These are phyloP conservation scores for Limnephilus auricula DNA, from an alignment of 2,888 invertebrate genomes.

Conservation along the genomic window DNA sequence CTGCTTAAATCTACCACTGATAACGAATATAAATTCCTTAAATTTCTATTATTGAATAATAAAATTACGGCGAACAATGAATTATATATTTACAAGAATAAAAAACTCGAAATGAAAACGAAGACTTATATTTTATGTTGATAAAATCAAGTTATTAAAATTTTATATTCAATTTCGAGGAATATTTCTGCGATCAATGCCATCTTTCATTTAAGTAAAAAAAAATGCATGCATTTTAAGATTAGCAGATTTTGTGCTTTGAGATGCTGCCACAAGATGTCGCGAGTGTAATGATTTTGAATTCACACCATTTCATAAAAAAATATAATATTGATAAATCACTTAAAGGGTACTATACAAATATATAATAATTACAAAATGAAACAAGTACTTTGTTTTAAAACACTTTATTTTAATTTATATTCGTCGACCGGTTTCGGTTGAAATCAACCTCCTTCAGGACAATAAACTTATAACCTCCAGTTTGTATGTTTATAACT, in stretches of 20 bases:
- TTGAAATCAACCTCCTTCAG: too few species aligned
- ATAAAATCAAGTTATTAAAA: not conserved
- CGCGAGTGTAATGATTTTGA: constrained; percentile 7
- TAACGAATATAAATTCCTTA: not conserved
- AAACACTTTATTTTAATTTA: too few species aligned
- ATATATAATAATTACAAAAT: too few species aligned
- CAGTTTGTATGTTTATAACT: too few species aligned
- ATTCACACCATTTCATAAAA: not conserved
- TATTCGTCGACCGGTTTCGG: too few species aligned
- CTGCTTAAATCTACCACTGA: not conserved
- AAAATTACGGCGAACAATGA: not conserved
- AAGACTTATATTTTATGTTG: not conserved
- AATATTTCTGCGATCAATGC: not conserved
- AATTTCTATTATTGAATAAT: not conserved
- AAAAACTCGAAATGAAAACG: not conserved
- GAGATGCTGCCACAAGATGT: constrained; percentile 21
- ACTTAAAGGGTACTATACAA: too few species aligned
- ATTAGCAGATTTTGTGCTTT: not conserved
- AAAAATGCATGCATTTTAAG: not conserved
- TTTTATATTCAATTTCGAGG: not conserved
- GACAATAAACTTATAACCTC: too few species aligned
- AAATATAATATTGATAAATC: too few species aligned
- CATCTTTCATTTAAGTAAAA: not conserved
- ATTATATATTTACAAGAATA: not conserved
- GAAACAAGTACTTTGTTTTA: too few species aligned